phyloP scores from a whole-genome alignment of 2,797 vertebrate species.

The Peromyscus aztecus region DNA sequence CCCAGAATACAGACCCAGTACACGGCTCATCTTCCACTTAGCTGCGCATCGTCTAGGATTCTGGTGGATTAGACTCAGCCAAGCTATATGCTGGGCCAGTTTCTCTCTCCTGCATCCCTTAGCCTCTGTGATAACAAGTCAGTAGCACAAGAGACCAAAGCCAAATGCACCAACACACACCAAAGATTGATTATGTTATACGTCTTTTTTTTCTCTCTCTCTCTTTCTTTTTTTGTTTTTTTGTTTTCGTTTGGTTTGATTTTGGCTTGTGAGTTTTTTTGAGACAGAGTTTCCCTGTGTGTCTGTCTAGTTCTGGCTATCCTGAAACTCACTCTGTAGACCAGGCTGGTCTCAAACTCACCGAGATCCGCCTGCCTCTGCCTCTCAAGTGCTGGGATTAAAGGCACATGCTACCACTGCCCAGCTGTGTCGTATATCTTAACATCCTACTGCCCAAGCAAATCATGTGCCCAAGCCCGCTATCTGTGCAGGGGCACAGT shows the following conservation, averaged over 20 bases:
- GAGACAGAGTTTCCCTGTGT: neutral
- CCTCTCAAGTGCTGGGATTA: neutral
- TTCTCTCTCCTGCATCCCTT: neutral
- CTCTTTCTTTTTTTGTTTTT: no score
- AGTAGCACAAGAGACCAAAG: neutral
- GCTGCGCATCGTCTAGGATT: neutral
- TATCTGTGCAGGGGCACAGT: neutral
- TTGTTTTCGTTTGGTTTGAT: no score
- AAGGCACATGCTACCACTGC: neutral
- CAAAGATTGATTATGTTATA: neutral
- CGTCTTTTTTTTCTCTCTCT: neutral
- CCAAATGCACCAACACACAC: neutral
- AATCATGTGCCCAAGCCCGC: neutral
- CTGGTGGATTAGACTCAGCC: neutral
- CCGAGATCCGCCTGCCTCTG: neutral
- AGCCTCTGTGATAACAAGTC: neutral
- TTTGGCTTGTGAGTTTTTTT: neutral
- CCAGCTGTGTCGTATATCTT: neutral
- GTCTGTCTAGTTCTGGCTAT: neutral
- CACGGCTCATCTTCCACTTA: neutral
- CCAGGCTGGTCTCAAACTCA: neutral
- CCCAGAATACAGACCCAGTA: neutral
- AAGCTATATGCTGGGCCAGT: neutral
- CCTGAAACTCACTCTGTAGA: neutral
- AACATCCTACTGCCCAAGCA: neutral